Percentiles rank a stretch among this genome's conserved stretches.
phyloP scores from a whole-genome alignment of 2,113 vertebrate species.

The Pampusana beccarii region DNA sequence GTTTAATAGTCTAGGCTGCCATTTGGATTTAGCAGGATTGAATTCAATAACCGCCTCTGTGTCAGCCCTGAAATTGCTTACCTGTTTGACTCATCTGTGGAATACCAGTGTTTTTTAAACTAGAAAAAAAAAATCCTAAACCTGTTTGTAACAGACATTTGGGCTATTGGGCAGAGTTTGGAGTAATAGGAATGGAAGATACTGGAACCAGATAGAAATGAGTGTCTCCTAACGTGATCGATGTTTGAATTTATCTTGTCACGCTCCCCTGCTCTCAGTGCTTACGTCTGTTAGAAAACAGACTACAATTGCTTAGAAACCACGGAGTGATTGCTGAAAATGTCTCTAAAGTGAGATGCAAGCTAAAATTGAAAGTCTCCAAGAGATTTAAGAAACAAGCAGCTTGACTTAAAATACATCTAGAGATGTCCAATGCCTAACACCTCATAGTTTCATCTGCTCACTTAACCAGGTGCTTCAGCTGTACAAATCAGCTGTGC shows the following conservation, averaged over 20 bases:
- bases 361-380: background rate
- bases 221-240: background rate
- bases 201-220: background rate
- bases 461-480: background rate
- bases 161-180: background rate
- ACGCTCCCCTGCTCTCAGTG: background rate
- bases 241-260: background rate
- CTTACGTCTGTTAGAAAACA: background rate
- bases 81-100: background rate
- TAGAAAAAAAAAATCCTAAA: background rate
- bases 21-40: background rate
- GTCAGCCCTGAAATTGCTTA: background rate
- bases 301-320: background rate
- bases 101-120: background rate
- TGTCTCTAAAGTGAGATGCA: background rate
- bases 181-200: background rate
- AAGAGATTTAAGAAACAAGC: background rate
- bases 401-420: background rate
- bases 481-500: background rate
- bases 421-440: background rate
- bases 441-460: fast-evolving
- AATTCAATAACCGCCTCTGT: background rate
- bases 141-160: background rate
- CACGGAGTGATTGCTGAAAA: background rate
- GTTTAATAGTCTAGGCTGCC: background rate